Evolutionary conservation across 2,797 vertebrate genomes (phyloP).

Genomic region (Eidolon dupreanum): DNA sequence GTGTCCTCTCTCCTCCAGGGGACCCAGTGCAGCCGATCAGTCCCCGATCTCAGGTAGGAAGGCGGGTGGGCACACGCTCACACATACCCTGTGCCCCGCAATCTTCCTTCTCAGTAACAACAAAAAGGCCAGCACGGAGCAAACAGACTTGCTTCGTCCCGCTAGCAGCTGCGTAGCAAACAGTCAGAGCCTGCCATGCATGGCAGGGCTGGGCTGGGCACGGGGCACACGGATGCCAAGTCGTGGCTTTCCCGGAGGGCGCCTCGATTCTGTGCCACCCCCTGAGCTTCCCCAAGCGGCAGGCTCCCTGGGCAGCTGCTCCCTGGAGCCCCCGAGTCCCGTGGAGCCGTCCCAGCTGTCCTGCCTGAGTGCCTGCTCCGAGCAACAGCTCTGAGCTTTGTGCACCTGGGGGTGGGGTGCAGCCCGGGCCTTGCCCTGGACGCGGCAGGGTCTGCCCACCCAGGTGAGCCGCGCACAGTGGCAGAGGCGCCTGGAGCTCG

Average conservation of each 20-base stretch:
- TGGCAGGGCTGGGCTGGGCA: neutral
- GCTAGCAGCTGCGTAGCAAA: neutral
- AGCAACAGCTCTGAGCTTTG: neutral
- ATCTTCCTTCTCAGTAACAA: neutral
- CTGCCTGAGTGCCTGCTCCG: neutral
- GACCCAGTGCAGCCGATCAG: neutral
- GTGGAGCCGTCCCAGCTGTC: neutral
- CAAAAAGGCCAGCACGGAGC: neutral
- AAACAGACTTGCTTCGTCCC: neutral
- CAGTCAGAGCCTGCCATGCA: neutral
- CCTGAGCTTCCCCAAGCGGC: neutral
- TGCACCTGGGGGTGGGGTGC: neutral
- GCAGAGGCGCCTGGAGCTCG: neutral
- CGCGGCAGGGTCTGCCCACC: too few species aligned
- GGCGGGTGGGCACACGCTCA: too few species aligned
- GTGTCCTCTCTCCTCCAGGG: neutral
- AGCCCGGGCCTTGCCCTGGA: accelerated
- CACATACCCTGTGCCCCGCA: neutral
- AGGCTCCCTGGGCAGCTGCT: neutral
- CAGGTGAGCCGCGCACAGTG: accelerated
- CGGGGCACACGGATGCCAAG: neutral
- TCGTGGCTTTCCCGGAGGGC: neutral
- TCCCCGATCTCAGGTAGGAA: neutral
- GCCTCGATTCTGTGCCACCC: neutral
- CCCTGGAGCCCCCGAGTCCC: too few species aligned